Conservation (phyloP, 2,888 invertebrate species). For the Peribatodes rhomboidaria region DNA sequence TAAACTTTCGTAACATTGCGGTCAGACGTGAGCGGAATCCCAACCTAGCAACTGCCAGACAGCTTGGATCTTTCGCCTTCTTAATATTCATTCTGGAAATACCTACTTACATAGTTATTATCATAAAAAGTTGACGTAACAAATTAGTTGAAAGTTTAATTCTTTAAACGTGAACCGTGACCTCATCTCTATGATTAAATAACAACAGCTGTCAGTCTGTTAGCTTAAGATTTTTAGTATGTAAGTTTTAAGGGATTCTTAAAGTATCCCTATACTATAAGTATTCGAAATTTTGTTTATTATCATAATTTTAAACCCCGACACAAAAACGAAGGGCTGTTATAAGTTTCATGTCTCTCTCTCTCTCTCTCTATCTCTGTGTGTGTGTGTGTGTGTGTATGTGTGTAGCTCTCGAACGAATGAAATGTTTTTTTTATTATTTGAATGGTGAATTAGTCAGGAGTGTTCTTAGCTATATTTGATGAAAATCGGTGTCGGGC, state of each 20-base stretch:
- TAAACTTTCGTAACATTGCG: conserved; percentile 2
- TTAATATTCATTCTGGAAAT: conserved; percentile 20
- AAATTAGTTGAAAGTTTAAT: conserved; percentile 28
- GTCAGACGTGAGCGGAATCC: conserved; percentile 11
- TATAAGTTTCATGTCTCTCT: too few species aligned
- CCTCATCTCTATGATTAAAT: conserved; percentile 30
- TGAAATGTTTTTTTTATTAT: too few species aligned
- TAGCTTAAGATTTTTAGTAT: background rate
- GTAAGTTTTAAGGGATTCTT: background rate
- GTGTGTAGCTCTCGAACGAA: too few species aligned
- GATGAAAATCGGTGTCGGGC: too few species aligned
- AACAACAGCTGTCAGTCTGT: conserved; percentile 10
- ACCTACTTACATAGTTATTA: conserved; percentile 8
- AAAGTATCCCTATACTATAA: too few species aligned
- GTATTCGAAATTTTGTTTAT: too few species aligned
- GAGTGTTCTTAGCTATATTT: too few species aligned
- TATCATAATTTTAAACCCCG: too few species aligned
- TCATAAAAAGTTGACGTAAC: conserved; percentile 25
- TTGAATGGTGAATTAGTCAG: too few species aligned
- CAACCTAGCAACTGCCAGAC: conserved; percentile 19
- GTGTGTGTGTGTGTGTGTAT: too few species aligned
- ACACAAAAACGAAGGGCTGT: too few species aligned
- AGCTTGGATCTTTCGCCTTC: conserved; percentile 19
- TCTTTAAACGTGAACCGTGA: conserved; percentile 35
- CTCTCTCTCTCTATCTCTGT: too few species aligned